A percentile compares a stretch with the other conserved stretches of the same genome.
phyloP scores from a whole-genome alignment of 2,113 vertebrate genomes.

The Siphamia tubifer region DNA sequence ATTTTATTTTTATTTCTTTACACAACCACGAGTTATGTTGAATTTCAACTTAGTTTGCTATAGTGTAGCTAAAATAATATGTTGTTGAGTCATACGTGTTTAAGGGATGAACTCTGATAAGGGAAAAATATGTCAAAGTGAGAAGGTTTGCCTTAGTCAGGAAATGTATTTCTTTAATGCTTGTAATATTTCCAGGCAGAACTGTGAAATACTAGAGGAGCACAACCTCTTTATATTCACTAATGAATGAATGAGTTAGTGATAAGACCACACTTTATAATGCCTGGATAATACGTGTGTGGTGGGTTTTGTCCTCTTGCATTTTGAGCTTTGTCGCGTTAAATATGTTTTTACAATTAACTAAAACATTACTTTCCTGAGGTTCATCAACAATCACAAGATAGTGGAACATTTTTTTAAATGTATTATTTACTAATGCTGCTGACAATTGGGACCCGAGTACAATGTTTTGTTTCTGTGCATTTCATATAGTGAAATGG shows the following conservation, averaged over 20 bases:
- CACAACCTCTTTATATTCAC: constrained; percentile 29
- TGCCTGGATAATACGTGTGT: too few relatives aligned
- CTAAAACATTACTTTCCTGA: neutral
- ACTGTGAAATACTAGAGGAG: constrained; percentile 6
- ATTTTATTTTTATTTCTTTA: constrained; percentile 15
- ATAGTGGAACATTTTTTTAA: too few relatives aligned
- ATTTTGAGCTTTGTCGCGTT: constrained; percentile 18
- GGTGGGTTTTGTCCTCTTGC: neutral
- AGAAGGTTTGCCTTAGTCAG: neutral
- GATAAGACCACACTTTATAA: too few relatives aligned
- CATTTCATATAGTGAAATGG: too few relatives aligned
- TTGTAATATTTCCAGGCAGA: constrained; percentile 6
- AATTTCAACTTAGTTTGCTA: too few relatives aligned
- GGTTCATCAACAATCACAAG: neutral
- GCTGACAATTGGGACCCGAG: too few relatives aligned
- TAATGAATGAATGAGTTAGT: constrained; percentile 24
- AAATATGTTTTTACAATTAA: constrained; percentile 5
- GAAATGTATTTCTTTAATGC: constrained; percentile 1
- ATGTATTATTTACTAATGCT: too few relatives aligned
- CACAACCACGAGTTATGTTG: neutral
- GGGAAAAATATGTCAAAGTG: neutral
- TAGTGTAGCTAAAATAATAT: too few relatives aligned
- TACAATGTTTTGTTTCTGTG: too few relatives aligned
- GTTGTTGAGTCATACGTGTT: too few relatives aligned
- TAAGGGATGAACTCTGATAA: neutral